phyloP scores from a whole-genome alignment of 2,797 vertebrate species.

The Ispidina picta region DNA sequence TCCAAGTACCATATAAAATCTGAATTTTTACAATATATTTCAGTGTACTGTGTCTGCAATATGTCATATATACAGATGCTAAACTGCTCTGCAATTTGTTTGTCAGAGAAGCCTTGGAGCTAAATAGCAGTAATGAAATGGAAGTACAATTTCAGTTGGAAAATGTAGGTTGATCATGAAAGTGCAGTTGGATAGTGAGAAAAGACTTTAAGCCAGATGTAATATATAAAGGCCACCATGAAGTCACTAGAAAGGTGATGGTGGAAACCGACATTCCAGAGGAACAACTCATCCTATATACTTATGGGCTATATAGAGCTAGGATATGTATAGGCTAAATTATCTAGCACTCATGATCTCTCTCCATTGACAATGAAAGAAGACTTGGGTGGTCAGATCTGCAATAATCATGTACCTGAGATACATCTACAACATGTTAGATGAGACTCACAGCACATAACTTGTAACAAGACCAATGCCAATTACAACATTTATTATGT shows the following conservation, averaged over 20 bases:
- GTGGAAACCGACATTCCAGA: not conserved
- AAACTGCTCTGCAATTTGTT: not conserved
- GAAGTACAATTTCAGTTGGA: not conserved
- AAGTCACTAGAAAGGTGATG: not conserved
- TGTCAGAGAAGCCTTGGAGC: not conserved
- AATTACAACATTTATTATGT: not conserved
- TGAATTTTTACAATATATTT: slow-evolving; percentile 4
- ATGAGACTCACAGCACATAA: not conserved
- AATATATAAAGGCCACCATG: not conserved
- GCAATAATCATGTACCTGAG: not conserved
- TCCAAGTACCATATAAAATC: not conserved
- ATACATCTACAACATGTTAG: not conserved
- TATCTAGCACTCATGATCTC: not conserved
- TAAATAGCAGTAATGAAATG: not conserved
- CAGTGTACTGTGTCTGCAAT: not conserved
- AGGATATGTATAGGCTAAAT: not conserved
- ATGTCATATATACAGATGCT: slow-evolving; percentile 6
- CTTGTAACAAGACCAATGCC: not conserved
- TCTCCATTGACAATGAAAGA: not conserved
- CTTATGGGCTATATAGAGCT: not conserved
- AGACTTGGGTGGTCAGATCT: not conserved
- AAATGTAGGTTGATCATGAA: not conserved
- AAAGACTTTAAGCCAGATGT: not conserved
- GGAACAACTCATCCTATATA: not conserved
- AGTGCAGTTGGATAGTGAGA: not conserved